A percentile compares a stretch with the other conserved stretches of the same genome.
phyloP scores from a whole-genome alignment of 2,888 invertebrate genomes.

The Amblyjoppa proteus region DNA sequence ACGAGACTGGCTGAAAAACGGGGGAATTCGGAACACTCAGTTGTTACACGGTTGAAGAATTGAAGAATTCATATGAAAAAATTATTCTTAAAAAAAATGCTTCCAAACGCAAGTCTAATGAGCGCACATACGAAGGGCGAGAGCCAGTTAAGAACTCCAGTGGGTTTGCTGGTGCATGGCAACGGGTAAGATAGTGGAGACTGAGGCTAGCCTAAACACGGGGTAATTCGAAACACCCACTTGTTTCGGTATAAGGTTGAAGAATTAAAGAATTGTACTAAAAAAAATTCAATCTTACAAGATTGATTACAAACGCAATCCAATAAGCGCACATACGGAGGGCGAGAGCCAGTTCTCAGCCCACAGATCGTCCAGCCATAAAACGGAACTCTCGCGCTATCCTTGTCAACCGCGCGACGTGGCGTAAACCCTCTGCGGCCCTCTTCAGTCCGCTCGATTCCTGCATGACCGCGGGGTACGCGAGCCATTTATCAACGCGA shows the following conservation, averaged over 20 bases:
- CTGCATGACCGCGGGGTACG: constrained; percentile 62
- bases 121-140: neutral
- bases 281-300: too few relatives aligned
- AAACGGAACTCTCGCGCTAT: constrained; percentile 75
- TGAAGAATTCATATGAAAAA: too few relatives aligned
- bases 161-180: neutral
- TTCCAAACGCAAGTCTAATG: neutral
- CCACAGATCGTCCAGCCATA: constrained; percentile 40
- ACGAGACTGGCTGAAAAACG: too few relatives aligned
- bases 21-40: too few relatives aligned
- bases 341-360: constrained; percentile 11
- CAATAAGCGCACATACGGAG: neutral
- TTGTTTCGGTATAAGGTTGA: too few relatives aligned
- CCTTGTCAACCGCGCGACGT: constrained; percentile 76
- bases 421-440: constrained; percentile 42
- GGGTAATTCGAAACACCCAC: too few relatives aligned
- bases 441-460: constrained; percentile 59
- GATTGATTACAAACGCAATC: neutral
- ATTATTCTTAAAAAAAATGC: too few relatives aligned
- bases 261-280: too few relatives aligned
- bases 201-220: too few relatives aligned
- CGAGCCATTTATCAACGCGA: constrained; percentile 83
- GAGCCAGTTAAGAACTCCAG: neutral
- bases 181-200: too few relatives aligned
- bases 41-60: too few relatives aligned